A percentile compares a stretch with the other conserved stretches of the same genome.
phyloP scores from a whole-genome alignment of 1,140 invertebrate genomes.

The Trichonephila inaurata region DNA sequence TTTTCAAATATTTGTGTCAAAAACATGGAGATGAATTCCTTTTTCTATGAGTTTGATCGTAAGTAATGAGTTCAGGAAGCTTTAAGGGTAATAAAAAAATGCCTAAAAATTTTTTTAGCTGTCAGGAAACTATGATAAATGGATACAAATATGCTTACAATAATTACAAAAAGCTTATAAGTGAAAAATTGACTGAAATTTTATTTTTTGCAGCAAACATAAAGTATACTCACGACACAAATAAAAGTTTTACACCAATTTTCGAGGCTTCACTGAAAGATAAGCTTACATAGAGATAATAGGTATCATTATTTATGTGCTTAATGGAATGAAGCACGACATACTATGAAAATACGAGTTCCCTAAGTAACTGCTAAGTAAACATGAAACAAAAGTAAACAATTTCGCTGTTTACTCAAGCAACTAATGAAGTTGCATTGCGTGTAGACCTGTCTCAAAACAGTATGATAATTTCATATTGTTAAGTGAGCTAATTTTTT shows the following conservation, averaged over 20 bases:
- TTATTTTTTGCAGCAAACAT: background rate
- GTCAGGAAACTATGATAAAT: no score
- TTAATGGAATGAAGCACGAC: background rate
- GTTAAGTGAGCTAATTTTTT: background rate
- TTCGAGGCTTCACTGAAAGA: background rate
- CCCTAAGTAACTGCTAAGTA: background rate
- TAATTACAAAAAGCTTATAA: background rate
- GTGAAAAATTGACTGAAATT: background rate
- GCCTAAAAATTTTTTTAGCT: no score
- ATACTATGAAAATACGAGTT: background rate
- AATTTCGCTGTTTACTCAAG: background rate
- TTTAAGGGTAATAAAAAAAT: no score
- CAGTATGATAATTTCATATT: background rate
- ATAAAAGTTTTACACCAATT: background rate
- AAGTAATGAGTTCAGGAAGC: no score
- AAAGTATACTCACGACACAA: background rate
- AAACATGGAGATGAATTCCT: no score
- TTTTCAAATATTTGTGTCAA: no score
- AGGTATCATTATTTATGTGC: background rate
- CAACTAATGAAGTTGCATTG: background rate
- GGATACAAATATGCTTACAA: background rate
- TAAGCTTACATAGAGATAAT: background rate
- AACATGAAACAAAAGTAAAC: background rate
- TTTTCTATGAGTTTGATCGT: no score
- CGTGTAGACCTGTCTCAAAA: background rate